Evolutionary conservation across 2,888 invertebrate species (phyloP).

Genomic region (Euzophera pinguis): DNA sequence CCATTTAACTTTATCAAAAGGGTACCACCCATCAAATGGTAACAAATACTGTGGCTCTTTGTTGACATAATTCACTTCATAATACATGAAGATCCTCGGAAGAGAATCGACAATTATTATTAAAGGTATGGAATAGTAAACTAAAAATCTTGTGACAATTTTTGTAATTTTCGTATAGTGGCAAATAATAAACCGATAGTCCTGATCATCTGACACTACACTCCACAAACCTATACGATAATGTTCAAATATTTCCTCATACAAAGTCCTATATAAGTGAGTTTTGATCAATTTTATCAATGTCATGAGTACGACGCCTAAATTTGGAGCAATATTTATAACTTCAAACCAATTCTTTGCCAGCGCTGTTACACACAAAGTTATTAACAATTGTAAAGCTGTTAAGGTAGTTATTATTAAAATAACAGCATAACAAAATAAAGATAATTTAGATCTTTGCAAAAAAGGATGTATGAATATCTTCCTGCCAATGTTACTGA

Average conservation of each 20-base stretch:
- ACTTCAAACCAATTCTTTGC: conserved; percentile 48
- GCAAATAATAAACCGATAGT: conserved; percentile 37
- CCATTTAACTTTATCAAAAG: conserved; percentile 60
- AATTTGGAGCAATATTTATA: conserved; percentile 57
- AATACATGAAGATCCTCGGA: conserved; percentile 57
- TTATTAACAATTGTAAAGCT: not conserved
- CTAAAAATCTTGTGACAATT: conserved; percentile 41
- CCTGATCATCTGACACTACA: conserved; percentile 31
- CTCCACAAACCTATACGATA: conserved; percentile 49
- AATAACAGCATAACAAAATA: conserved; percentile 37
- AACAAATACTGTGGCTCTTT: conserved; percentile 43
- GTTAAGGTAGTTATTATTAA: not conserved
- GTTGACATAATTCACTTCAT: conserved; percentile 37
- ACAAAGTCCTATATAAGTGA: conserved; percentile 38
- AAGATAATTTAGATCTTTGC: conserved; percentile 32
- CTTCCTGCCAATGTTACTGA: conserved; percentile 40
- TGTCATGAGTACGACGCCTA: conserved; percentile 55
- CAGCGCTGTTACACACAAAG: conserved; percentile 32
- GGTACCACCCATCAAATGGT: conserved; percentile 67
- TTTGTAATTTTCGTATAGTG: conserved; percentile 37
- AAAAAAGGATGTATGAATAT: conserved; percentile 53
- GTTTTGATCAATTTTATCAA: conserved; percentile 49
- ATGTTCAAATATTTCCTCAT: conserved; percentile 45
- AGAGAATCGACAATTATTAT: conserved; percentile 45
- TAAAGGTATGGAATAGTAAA: conserved; percentile 43